A percentile compares a stretch with the other conserved stretches of the same genome.
These are phyloP conservation scores for Formica aserva DNA, from an alignment of 2,888 invertebrate species.

Conservation along the genomic window DNA sequence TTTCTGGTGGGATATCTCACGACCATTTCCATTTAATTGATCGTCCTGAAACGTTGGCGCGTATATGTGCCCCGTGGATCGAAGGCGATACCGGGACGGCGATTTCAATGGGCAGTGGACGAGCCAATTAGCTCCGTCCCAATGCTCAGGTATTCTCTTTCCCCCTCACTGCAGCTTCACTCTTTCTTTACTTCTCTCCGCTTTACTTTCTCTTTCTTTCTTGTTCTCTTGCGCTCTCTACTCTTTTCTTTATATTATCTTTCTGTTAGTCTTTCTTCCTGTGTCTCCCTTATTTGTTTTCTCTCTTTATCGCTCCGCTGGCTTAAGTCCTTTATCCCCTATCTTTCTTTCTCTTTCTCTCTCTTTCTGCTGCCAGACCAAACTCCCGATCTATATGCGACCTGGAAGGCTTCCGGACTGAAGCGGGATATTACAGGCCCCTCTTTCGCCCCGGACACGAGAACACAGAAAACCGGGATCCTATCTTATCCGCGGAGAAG, in stretches of 20 bases:
- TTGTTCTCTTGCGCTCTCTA: not conserved
- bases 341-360: conserved; percentile 22
- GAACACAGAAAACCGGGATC: conserved; percentile 80
- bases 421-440: conserved; percentile 74
- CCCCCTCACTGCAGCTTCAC: conserved; percentile 33
- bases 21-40: conserved; percentile 81
- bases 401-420: conserved; percentile 81
- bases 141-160: conserved; percentile 79
- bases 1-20: conserved; percentile 78
- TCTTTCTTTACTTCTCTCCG: not conserved
- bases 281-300: conserved; percentile 74
- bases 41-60: conserved; percentile 79
- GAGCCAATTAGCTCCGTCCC: conserved; percentile 84
- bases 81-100: conserved; percentile 74
- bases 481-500: conserved; percentile 85
- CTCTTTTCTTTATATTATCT: not conserved
- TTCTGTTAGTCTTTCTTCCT: conserved; percentile 71
- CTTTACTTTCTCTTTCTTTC: not conserved
- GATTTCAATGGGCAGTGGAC: conserved; percentile 82
- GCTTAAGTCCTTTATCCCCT: not conserved
- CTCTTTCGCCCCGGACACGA: conserved; percentile 64
- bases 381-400: conserved; percentile 76
- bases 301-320: conserved; percentile 42
- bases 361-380: conserved; percentile 42
- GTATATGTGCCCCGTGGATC: conserved; percentile 77